A percentile compares a stretch with the other conserved stretches of the same genome.
Conservation (phyloP, 2,797 vertebrate genomes). For the Phataginus tricuspis region DNA sequence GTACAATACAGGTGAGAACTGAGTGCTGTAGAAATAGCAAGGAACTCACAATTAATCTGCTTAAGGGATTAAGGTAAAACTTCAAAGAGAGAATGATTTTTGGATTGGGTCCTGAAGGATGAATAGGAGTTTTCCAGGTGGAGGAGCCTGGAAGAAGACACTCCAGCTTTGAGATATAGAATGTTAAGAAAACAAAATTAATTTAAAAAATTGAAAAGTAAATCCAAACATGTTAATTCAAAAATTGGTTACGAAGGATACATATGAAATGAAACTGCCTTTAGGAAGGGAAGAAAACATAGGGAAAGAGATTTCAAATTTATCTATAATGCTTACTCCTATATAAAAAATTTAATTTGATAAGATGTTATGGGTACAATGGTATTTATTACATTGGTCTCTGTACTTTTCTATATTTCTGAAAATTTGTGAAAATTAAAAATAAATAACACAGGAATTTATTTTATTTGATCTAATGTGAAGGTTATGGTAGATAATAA, state of each 20-base stretch:
- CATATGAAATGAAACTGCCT: conserved; percentile 14
- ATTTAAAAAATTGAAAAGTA: conserved; percentile 30
- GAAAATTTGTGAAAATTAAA: conserved; percentile 40
- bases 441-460: neutral
- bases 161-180: conserved; percentile 1
- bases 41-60: neutral
- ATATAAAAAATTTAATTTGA: conserved; percentile 7
- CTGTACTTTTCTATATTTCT: conserved; percentile 2
- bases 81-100: conserved; percentile 43
- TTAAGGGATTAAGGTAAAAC: neutral
- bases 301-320: neutral
- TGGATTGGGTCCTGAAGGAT: neutral
- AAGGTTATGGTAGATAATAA: neutral
- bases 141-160: neutral
- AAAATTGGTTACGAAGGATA: neutral
- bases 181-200: conserved; percentile 28
- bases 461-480: neutral
- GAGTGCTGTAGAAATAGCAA: neutral
- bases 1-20: neutral
- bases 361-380: conserved; percentile 1
- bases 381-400: neutral
- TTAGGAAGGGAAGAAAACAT: neutral
- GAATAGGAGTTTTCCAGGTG: conserved; percentile 41
- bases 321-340: neutral
- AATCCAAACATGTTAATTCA: conserved; percentile 12